Evolutionary conservation across 2,797 vertebrate genomes (phyloP).

Genomic region (Amniataba percoides): DNA sequence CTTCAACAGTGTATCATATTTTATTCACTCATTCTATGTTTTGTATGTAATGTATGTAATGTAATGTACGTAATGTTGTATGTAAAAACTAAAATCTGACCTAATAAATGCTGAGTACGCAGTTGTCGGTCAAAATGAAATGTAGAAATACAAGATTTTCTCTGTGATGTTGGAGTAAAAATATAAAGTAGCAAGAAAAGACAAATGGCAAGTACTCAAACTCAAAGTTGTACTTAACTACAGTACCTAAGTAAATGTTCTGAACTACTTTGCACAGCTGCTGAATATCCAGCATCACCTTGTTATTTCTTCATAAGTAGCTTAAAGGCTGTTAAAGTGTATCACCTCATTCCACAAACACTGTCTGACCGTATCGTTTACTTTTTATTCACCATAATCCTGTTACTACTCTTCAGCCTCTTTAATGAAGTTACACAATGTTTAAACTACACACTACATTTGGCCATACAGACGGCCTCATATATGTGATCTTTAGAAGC

Average conservation of each 20-base stretch:
- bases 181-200: neutral
- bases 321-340: neutral
- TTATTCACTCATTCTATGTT: neutral
- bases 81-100: neutral
- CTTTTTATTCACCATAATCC: neutral
- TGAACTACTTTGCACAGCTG: too few species aligned
- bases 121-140: neutral
- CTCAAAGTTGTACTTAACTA: too few species aligned
- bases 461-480: neutral
- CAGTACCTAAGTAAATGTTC: too few species aligned
- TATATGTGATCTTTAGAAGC: neutral
- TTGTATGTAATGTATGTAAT: neutral
- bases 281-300: neutral
- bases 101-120: neutral
- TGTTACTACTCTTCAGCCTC: neutral
- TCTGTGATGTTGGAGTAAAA: neutral
- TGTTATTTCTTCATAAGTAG: neutral
- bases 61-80: neutral
- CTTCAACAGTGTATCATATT: neutral
- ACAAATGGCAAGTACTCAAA: neutral
- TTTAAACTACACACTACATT: neutral
- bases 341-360: neutral
- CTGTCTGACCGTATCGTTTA: neutral
- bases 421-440: neutral
- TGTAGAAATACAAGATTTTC: neutral